A percentile compares a stretch with the other conserved stretches of the same genome.
Conservation (phyloP, 1,140 invertebrate genomes). For the Drosophila pruinosa region DNA sequence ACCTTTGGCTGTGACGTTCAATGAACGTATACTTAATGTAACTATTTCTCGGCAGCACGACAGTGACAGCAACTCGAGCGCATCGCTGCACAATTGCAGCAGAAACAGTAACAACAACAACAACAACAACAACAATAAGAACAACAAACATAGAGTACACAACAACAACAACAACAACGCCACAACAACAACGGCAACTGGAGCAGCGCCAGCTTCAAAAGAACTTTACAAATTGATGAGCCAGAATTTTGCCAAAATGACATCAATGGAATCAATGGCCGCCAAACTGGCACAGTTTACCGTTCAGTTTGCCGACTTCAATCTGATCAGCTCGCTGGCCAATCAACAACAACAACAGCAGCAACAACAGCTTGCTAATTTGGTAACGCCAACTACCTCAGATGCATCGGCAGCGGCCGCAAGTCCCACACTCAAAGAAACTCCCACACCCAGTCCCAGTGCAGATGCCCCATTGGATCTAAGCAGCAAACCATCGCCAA, state of each 20-base stretch:
- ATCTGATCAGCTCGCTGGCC: slow-evolving; percentile 60
- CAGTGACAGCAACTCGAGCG: slow-evolving; percentile 79
- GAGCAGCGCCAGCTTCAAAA: slow-evolving; percentile 40
- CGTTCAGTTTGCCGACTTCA: slow-evolving; percentile 59
- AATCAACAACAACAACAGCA: slow-evolving; percentile 65
- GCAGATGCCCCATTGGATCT: slow-evolving; percentile 88
- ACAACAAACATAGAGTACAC: slow-evolving; percentile 26
- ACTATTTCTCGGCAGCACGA: slow-evolving; percentile 58
- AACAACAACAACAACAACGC: slow-evolving; percentile 23
- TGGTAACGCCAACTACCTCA: slow-evolving; percentile 82
- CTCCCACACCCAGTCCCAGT: slow-evolving; percentile 85
- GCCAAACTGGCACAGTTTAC: slow-evolving; percentile 68
- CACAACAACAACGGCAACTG: slow-evolving; percentile 16
- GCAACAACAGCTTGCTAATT: slow-evolving; percentile 56
- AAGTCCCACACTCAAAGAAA: slow-evolving; percentile 83
- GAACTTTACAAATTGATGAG: slow-evolving; percentile 69
- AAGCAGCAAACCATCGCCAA: slow-evolving; percentile 87
- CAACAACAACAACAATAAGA: slow-evolving; percentile 34
- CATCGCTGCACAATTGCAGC: slow-evolving; percentile 51
- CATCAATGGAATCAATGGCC: slow-evolving; percentile 82
- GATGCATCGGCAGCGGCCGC: slow-evolving; percentile 71
- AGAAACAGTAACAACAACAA: slow-evolving; percentile 35
- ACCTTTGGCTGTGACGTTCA: background rate
- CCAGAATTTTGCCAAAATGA: slow-evolving; percentile 71
- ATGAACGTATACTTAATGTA: slow-evolving; percentile 38